These are phyloP conservation scores for Hydrolagus colliei DNA, from an alignment of 2,797 vertebrate genomes.

Conservation along the genomic window DNA sequence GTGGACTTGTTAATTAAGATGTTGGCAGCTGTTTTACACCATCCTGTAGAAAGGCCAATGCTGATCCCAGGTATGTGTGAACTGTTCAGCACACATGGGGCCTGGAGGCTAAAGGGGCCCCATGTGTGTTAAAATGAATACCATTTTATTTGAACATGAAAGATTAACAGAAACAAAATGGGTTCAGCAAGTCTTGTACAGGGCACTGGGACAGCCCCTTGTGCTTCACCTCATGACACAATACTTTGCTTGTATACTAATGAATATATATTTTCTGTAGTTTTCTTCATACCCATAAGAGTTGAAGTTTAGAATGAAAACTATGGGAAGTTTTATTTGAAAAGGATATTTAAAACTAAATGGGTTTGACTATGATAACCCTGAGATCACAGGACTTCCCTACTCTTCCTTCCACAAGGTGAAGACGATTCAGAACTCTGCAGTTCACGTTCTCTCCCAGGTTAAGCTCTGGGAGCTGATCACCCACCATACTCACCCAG, in stretches of 20 bases:
- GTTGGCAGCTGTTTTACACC: neutral
- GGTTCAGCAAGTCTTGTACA: neutral
- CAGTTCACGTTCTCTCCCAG: too few species aligned
- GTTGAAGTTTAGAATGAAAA: too few species aligned
- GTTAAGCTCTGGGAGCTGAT: too few species aligned
- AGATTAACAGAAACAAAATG: neutral
- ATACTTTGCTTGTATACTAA: neutral
- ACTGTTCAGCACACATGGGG: neutral
- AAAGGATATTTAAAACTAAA: too few species aligned
- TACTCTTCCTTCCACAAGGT: too few species aligned
- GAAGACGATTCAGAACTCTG: too few species aligned
- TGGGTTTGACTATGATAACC: too few species aligned
- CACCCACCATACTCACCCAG: too few species aligned
- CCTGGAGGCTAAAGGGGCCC: neutral
- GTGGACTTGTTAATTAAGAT: conserved; percentile 23
- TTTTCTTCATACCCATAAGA: too few species aligned
- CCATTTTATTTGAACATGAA: neutral
- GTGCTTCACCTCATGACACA: neutral
- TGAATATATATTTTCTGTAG: neutral
- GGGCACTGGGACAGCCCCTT: neutral
- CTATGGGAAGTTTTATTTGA: too few species aligned
- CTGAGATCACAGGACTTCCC: too few species aligned
- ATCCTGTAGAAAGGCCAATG: neutral
- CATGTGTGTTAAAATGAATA: neutral
- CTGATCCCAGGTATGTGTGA: neutral